phyloP scores from a whole-genome alignment of 2,888 invertebrate genomes.

The Troides aeacus region DNA sequence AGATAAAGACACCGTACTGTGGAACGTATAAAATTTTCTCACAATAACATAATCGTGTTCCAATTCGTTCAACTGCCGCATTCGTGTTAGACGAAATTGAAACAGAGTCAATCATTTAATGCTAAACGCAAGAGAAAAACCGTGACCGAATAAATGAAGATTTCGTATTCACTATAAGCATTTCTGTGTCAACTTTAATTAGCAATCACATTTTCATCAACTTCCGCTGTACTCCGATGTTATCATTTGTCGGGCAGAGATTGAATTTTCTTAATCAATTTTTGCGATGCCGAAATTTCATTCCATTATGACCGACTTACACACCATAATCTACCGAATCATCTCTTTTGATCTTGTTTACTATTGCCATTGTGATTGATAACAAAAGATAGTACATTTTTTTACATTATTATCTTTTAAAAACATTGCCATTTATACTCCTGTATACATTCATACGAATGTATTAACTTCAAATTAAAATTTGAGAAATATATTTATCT shows the following conservation, averaged over 20 bases:
- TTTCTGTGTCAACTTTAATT: slow-evolving; percentile 80
- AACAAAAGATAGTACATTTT: background rate
- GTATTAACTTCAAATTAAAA: no score
- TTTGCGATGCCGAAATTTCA: slow-evolving; percentile 53
- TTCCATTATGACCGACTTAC: slow-evolving; percentile 55
- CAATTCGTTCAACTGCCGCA: slow-evolving; percentile 75
- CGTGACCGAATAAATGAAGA: slow-evolving; percentile 78
- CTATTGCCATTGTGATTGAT: background rate
- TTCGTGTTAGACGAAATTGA: slow-evolving; percentile 78
- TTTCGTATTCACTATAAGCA: slow-evolving; percentile 72
- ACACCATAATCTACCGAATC: slow-evolving; percentile 49
- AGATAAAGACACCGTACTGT: slow-evolving; percentile 58
- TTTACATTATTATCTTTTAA: no score
- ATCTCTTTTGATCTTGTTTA: slow-evolving; percentile 30
- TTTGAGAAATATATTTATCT: no score
- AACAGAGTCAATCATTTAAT: slow-evolving; percentile 79
- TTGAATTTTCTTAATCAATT: slow-evolving; percentile 69
- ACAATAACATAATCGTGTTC: slow-evolving; percentile 77
- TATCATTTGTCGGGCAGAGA: slow-evolving; percentile 64
- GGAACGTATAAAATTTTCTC: slow-evolving; percentile 72
- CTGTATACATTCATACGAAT: no score
- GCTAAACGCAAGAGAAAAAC: slow-evolving; percentile 73
- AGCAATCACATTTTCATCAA: slow-evolving; percentile 77
- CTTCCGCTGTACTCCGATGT: slow-evolving; percentile 60
- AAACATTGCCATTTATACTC: no score